Base-by-base conservation (phyloP, 2,888 invertebrate species). In the Torymus auratus region DNA sequence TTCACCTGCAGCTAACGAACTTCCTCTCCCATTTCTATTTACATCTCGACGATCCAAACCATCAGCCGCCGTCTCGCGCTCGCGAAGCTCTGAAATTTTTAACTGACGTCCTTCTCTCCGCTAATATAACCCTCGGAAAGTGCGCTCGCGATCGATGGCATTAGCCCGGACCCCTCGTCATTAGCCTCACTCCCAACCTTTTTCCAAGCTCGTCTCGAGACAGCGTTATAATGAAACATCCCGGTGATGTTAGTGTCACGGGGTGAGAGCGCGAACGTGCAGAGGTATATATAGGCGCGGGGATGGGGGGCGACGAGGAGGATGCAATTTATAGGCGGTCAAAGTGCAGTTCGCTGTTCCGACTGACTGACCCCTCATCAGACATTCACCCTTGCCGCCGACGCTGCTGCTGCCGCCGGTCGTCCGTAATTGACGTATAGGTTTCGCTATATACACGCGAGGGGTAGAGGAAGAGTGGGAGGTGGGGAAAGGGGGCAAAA, bases 291-390 rank as follows among this genome's bases (percentile, higher is more conserved):
- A 41, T 41, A 41, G 41, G 41, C 7, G 7, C 1, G 7, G 41
- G 41, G 7, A 41, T 7, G 41, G 41, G 41, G 41, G 41, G 7
- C 0, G 41, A 10, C 5, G 5, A 41, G 41, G 41, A 41, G 41
- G 83, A 82, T 82, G 85, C 84, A 86, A 87, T 88, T 89, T 88
- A 88, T 88, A 86, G 88, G 82, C 81, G 83, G 84, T 84, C 85
- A 86, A 88, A 89, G 88, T 90, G 88, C 88, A 87, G 83, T 89
- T 88, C 86, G 86, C 84, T 89, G 89, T 90, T 88, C 84, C 85
- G 84, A 83, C 71, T 82, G 84, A 84, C 83, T 83, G 82, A 84
- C 83, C 84, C 86, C 88, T 89, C 88, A 88, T 89, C 87, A 86
- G 87, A 86, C 88, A 88, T 87, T 87, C 87, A 84, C 85, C 84